These are phyloP conservation scores for Agrypnus murinus DNA, from an alignment of 2,888 invertebrate genomes.

Conservation along the genomic window DNA sequence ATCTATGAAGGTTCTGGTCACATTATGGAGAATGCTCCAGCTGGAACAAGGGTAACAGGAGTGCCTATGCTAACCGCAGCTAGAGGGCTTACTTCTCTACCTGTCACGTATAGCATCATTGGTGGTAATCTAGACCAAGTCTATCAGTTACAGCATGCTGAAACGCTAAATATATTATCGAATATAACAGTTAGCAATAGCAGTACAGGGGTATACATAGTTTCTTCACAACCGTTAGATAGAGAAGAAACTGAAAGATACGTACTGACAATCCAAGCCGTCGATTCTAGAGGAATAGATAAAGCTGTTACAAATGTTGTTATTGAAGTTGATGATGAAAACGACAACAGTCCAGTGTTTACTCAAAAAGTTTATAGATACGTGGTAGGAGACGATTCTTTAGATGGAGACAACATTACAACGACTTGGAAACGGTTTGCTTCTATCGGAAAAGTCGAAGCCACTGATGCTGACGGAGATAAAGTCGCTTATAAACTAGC, in stretches of 20 bases:
- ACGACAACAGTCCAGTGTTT: conserved; percentile 94
- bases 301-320: conserved; percentile 86
- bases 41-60: conserved; percentile 82
- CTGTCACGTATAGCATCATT: conserved; percentile 86
- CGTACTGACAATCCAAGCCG: conserved; percentile 85
- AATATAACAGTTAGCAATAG: conserved; percentile 72
- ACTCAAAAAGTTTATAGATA: conserved; percentile 86
- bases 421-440: conserved; percentile 85
- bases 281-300: conserved; percentile 86
- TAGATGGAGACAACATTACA: conserved; percentile 76
- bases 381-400: conserved; percentile 78
- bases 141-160: conserved; percentile 82
- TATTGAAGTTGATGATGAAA: conserved; percentile 88
- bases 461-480: conserved; percentile 94
- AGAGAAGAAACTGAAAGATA: conserved; percentile 84
- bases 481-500: conserved; percentile 90
- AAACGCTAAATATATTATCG: conserved; percentile 70
- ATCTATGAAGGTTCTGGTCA: conserved; percentile 80
- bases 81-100: conserved; percentile 78
- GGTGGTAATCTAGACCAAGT: conserved; percentile 84
- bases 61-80: conserved; percentile 84
- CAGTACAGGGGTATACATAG: conserved; percentile 81
- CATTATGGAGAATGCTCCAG: conserved; percentile 84
- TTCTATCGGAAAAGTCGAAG: conserved; percentile 89
- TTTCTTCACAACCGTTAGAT: conserved; percentile 86